These are phyloP conservation scores for Telmatherina bonti DNA, from an alignment of 2,797 vertebrate species.

Conservation along the genomic window DNA sequence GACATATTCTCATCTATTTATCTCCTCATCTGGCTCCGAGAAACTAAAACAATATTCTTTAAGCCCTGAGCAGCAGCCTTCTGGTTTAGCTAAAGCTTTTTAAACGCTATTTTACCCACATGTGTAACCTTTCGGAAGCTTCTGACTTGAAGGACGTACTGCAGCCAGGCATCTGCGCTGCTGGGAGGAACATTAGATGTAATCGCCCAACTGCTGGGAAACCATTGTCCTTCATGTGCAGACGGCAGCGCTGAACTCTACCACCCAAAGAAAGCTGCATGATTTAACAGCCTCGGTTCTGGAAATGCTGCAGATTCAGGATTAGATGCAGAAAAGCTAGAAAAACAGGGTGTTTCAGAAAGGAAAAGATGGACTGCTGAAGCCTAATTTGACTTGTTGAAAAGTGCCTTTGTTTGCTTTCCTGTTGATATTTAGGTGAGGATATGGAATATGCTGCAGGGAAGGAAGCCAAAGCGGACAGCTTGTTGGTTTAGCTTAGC, in stretches of 20 bases:
- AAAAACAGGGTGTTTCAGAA: neutral
- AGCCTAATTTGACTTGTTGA: neutral
- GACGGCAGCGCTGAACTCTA: neutral
- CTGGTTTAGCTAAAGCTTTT: constrained; percentile 40
- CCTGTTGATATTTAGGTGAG: neutral
- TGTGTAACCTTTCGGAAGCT: constrained; percentile 42
- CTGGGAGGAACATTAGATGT: constrained; percentile 43
- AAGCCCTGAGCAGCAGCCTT: constrained; percentile 41
- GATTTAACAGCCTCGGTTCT: neutral
- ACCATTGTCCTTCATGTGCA: constrained; percentile 4
- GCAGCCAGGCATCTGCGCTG: constrained; percentile 42
- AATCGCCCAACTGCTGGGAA: constrained; percentile 15
- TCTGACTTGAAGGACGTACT: constrained; percentile 32
- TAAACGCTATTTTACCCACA: constrained; percentile 57
- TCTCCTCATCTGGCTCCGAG: constrained; percentile 32
- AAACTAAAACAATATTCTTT: constrained; percentile 28
- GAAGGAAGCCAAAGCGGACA: neutral
- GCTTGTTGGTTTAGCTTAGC: neutral
- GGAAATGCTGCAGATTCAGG: neutral
- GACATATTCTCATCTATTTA: constrained; percentile 5
- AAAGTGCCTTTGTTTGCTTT: too few species aligned
- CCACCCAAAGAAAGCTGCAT: neutral
- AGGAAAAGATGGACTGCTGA: neutral
- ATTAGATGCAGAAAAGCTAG: neutral
- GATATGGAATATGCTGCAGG: neutral